Evolutionary conservation across 2,797 vertebrate genomes (phyloP).

Genomic region (Galaxias olidus): DNA sequence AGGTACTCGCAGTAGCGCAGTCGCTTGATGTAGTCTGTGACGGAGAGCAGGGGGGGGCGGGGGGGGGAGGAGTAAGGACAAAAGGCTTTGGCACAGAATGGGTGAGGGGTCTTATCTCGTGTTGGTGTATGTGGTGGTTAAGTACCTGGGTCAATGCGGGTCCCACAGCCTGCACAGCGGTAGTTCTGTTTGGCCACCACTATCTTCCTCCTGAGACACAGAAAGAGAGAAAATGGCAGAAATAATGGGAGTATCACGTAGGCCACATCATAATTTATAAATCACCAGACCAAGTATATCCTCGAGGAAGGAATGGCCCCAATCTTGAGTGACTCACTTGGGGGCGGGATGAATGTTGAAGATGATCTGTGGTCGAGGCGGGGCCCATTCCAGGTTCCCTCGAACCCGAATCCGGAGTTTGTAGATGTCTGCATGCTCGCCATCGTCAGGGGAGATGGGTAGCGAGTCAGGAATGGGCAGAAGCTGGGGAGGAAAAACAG

Average conservation of each 20-base stretch:
- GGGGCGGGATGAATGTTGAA: slow-evolving; percentile 93
- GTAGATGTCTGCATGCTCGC: slow-evolving; percentile 95
- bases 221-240: not conserved
- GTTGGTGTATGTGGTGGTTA: not conserved
- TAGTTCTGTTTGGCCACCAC: slow-evolving; percentile 95
- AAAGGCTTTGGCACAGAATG: not conserved
- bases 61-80: not conserved
- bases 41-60: slow-evolving; percentile 9
- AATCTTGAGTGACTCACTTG: slow-evolving; percentile 76
- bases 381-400: slow-evolving; percentile 97
- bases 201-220: slow-evolving; percentile 85
- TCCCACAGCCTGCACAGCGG: slow-evolving; percentile 95
- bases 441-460: slow-evolving; percentile 95
- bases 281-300: not conserved
- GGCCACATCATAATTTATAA: too few relatives aligned
- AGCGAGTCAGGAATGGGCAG: slow-evolving; percentile 95
- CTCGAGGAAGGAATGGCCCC: not conserved
- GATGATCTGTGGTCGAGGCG: slow-evolving; percentile 95
- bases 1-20: slow-evolving; percentile 96
- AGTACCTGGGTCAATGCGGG: slow-evolving; percentile 90
- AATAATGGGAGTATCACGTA: not conserved
- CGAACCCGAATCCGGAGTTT: slow-evolving; percentile 94
- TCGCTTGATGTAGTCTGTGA: slow-evolving; percentile 92
- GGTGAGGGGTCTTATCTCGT: not conserved
- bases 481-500: slow-evolving; percentile 70